Conservation (phyloP, 2,113 vertebrate genomes). For the Zosterops pallidus region DNA sequence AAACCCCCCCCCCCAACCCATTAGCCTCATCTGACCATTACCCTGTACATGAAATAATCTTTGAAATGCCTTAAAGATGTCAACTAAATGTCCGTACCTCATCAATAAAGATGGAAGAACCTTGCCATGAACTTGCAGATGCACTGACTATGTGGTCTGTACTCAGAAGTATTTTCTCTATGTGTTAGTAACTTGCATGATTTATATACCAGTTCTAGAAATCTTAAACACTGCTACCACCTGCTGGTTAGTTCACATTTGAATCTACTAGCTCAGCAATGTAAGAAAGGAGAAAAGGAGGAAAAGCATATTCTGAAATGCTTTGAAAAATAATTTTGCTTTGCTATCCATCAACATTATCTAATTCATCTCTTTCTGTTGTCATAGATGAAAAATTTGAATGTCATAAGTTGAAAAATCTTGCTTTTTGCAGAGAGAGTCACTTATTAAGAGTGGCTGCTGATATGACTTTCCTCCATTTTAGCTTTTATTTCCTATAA, state of each 20-base stretch:
- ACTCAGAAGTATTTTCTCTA: neutral
- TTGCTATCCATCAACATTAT: neutral
- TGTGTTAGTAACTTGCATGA: neutral
- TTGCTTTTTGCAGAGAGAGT: neutral
- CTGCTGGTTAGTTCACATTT: constrained; percentile 41
- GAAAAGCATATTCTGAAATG: neutral
- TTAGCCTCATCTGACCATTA: neutral
- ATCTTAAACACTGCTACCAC: constrained; percentile 54
- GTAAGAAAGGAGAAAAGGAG: neutral
- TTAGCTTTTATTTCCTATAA: neutral
- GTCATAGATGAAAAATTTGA: neutral
- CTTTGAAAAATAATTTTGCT: neutral
- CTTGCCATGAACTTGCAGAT: neutral
- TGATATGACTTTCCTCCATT: neutral
- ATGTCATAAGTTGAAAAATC: neutral
- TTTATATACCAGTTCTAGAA: neutral
- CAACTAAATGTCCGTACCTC: neutral
- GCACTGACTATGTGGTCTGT: neutral
- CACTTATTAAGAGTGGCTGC: neutral
- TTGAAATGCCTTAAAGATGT: neutral
- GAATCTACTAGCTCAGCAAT: neutral
- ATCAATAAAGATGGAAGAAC: neutral
- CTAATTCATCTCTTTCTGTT: neutral
- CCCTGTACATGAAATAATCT: neutral
- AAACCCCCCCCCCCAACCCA: too few species aligned